Evolutionary conservation across 2,113 vertebrate genomes (phyloP).

Genomic region (Leiothrix lutea): DNA sequence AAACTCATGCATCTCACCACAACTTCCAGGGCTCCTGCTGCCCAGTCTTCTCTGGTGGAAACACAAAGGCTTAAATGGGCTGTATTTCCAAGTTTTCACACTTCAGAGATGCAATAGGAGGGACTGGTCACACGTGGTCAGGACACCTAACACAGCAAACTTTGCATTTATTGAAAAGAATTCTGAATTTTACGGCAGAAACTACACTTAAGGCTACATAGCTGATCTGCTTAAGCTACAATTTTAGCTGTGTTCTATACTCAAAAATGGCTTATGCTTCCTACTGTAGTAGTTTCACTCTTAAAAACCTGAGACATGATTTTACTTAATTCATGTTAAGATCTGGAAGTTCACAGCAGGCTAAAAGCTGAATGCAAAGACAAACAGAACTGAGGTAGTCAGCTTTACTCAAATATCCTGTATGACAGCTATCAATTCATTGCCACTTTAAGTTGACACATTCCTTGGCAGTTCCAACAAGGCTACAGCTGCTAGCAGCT

Average conservation of each 20-base stretch:
- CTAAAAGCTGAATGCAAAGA: slow-evolving; percentile 12
- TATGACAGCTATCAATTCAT: background rate
- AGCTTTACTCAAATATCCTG: background rate
- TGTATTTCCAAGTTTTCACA: background rate
- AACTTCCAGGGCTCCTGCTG: background rate
- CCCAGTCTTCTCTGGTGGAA: background rate
- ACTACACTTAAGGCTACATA: background rate
- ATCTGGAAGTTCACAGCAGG: background rate
- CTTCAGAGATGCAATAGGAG: background rate
- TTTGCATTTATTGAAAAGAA: background rate
- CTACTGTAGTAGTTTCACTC: slow-evolving; percentile 32
- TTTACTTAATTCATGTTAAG: background rate
- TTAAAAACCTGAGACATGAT: slow-evolving; percentile 58
- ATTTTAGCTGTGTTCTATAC: background rate
- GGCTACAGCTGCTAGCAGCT: background rate
- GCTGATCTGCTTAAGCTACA: background rate
- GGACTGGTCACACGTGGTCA: background rate
- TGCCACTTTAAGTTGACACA: background rate
- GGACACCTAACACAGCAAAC: background rate
- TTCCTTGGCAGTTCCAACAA: background rate
- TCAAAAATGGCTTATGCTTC: slow-evolving; percentile 61
- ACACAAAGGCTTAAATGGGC: background rate
- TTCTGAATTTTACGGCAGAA: background rate
- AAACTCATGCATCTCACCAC: background rate
- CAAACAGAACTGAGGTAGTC: slow-evolving; percentile 64